These are phyloP conservation scores for Parochlus steinenii DNA, from an alignment of 2,888 invertebrate genomes.

Conservation along the genomic window DNA sequence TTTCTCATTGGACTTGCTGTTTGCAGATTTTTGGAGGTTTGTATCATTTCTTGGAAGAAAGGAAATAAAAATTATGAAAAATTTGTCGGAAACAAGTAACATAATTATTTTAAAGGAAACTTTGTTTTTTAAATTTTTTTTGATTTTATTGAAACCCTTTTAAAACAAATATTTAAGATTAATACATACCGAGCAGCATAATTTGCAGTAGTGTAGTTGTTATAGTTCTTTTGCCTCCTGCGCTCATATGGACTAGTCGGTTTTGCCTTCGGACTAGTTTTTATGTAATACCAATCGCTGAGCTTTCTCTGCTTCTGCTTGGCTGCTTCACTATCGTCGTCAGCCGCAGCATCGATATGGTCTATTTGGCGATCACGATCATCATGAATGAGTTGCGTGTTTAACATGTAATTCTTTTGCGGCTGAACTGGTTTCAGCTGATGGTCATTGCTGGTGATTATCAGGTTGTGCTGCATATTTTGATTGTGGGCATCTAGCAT, in stretches of 20 bases:
- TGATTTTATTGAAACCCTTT: no score
- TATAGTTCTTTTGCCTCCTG: slow-evolving; percentile 7
- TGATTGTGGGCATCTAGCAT: slow-evolving; percentile 4
- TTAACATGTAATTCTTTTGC: neutral
- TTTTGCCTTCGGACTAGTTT: slow-evolving; percentile 16
- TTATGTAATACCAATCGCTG: slow-evolving; percentile 21
- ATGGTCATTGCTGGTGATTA: neutral
- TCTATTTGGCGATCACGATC: slow-evolving; percentile 6
- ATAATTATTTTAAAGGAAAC: no score
- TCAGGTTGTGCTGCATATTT: neutral
- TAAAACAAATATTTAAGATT: no score
- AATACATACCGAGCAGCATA: no score
- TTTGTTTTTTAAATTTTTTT: no score
- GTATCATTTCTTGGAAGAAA: no score
- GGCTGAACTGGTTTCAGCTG: neutral
- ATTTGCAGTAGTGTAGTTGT: no score
- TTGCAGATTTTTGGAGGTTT: no score
- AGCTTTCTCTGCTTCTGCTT: slow-evolving; percentile 18
- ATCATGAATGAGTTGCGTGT: neutral
- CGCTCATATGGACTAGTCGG: slow-evolving; percentile 10
- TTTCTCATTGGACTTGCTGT: no score
- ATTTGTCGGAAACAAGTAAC: no score
- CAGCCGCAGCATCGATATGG: no score
- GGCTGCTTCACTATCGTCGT: slow-evolving; percentile 13
- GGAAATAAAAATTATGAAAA: no score